Conservation (phyloP, 2,113 vertebrate genomes). For the Apodemus sylvaticus region DNA sequence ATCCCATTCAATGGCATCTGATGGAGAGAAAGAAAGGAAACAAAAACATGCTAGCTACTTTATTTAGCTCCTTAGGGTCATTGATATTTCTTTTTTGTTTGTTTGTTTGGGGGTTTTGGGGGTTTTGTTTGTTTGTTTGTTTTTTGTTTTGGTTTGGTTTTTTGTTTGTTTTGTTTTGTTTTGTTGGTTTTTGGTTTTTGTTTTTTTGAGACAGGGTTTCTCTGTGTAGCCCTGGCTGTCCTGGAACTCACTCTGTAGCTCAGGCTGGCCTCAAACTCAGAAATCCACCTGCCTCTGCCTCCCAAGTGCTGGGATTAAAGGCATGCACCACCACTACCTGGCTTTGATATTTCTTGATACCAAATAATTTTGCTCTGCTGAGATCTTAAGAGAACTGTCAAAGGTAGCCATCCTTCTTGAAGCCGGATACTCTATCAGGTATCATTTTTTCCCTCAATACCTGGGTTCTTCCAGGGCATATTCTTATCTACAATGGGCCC, state of each 20-base stretch:
- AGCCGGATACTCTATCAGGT: not conserved
- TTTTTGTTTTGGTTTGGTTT: too few relatives aligned
- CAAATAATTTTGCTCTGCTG: not conserved
- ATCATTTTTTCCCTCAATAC: not conserved
- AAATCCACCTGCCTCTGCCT: too few relatives aligned
- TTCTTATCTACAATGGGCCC: fast-evolving
- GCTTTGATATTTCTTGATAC: not conserved
- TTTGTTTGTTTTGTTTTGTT: too few relatives aligned
- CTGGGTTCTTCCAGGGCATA: not conserved
- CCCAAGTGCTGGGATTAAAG: too few relatives aligned
- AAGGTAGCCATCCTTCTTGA: not conserved
- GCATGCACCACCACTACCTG: too few relatives aligned
- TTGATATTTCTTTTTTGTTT: not conserved
- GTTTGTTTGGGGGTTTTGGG: too few relatives aligned
- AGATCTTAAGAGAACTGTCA: not conserved
- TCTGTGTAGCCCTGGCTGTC: too few relatives aligned
- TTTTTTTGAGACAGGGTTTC: too few relatives aligned
- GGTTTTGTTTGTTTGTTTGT: too few relatives aligned
- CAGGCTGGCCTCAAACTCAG: too few relatives aligned
- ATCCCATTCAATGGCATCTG: not conserved
- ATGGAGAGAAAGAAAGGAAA: not conserved
- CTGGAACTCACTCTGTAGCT: too few relatives aligned
- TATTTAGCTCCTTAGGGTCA: not conserved
- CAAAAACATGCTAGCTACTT: not conserved
- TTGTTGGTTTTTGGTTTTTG: too few relatives aligned